These are phyloP conservation scores for Elysia chlorotica DNA, from an alignment of 1,140 invertebrate genomes.

Conservation along the genomic window DNA sequence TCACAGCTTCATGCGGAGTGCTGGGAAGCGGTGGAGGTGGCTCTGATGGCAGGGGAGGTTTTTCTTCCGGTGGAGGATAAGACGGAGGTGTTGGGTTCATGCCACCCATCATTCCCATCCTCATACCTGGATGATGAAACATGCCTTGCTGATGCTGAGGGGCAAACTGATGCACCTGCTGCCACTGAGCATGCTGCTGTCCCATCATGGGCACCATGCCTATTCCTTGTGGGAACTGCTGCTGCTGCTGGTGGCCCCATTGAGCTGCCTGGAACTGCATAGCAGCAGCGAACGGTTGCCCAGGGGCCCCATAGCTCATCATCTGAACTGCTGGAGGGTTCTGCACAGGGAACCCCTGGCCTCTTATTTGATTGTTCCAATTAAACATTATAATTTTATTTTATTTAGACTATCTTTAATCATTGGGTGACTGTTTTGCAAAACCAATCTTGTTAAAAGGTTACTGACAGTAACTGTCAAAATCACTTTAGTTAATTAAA, in stretches of 20 bases:
- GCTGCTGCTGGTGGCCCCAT: background rate
- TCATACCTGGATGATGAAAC: background rate
- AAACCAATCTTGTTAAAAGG: too few relatives aligned
- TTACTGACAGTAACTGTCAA: too few relatives aligned
- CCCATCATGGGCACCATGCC: constrained; percentile 18
- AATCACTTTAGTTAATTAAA: too few relatives aligned
- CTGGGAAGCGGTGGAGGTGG: constrained; percentile 10
- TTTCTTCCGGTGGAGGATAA: constrained; percentile 6
- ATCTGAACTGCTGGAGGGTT: background rate
- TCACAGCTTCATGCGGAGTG: too few relatives aligned
- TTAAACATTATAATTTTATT: too few relatives aligned
- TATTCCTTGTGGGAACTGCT: background rate
- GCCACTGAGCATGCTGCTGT: background rate
- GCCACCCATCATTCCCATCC: background rate
- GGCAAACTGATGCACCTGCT: too few relatives aligned
- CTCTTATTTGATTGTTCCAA: constrained; percentile 15
- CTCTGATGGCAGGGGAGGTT: constrained; percentile 8
- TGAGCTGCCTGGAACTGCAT: background rate
- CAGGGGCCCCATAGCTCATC: background rate
- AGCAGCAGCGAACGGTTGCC: background rate
- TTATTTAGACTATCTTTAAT: too few relatives aligned
- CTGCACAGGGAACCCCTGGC: constrained; percentile 2
- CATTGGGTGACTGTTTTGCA: too few relatives aligned
- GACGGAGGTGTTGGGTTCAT: background rate
- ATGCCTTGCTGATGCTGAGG: background rate